Conservation (phyloP, 2,888 invertebrate genomes). For the Schizaphis graminum region DNA sequence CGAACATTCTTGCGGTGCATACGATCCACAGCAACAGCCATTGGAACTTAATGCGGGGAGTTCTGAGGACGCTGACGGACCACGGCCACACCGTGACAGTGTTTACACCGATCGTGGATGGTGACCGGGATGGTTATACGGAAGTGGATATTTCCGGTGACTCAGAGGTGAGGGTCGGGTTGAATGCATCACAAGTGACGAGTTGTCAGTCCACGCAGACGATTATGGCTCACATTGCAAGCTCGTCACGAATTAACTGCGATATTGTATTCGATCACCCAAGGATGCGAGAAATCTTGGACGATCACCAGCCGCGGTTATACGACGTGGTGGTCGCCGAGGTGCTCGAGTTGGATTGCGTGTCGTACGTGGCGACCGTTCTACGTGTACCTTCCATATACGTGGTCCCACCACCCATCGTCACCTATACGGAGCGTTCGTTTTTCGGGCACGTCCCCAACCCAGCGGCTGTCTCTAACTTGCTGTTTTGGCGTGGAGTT, state of each 20-base stretch:
- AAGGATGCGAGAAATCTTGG: not conserved
- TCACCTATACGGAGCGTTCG: not conserved
- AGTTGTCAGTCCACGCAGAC: not conserved
- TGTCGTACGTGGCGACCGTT: conserved; percentile 7
- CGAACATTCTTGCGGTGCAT: not conserved
- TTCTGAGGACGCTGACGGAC: not conserved
- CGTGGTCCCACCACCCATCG: not conserved
- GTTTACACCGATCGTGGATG: not conserved
- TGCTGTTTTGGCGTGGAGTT: not conserved
- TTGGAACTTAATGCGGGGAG: not conserved
- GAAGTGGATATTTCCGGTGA: not conserved
- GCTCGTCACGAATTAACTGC: not conserved
- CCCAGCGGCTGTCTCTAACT: not conserved
- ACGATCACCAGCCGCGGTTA: not conserved
- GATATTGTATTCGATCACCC: not conserved
- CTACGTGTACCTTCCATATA: not conserved
- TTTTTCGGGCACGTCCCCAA: conserved; percentile 21
- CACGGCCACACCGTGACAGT: not conserved
- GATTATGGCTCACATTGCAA: not conserved
- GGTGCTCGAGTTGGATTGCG: not conserved
- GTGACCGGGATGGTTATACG: not conserved
- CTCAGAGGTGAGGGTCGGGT: not conserved
- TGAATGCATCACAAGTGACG: not conserved
- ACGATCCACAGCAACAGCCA: not conserved
- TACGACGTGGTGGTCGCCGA: not conserved